Base-by-base conservation (phyloP, 2,797 vertebrate genomes). In the Anguilla obscura region DNA sequence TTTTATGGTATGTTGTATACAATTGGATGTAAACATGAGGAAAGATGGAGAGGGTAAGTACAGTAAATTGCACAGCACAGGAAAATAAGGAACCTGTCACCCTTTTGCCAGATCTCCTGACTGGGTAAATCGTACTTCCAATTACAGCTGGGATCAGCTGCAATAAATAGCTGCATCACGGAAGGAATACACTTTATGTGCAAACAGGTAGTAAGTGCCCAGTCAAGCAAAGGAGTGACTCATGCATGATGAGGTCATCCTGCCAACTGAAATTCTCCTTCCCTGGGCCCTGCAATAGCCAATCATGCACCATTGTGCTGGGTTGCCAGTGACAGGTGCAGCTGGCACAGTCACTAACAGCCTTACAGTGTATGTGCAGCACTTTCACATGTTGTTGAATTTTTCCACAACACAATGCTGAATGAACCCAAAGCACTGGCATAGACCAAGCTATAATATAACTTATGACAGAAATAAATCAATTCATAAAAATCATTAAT, bases 31-130 rank as follows among this genome's bases (percentile, higher is more conserved):
- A 21, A 79, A 40, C 33, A 79, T 3, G 3, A 16, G 4, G 74
- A 79, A 36, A 36, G 74, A 79, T 21, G 33, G 74, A 79, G 36
- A 79, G 74, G 33, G 5, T 36, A 79, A 79, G 16, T 79, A 52
- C 50, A 10, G 10, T 52, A 79, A 79, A 45, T 5, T 14, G 74
- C 33, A 79, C 74, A 18, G 33, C 36, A 45, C 33, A 18, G 74
- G 74, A 79, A 79, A 79, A 18, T 33, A 79, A 18, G 4, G 33
- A 79, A 79, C 45, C 74, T 1, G 12, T 40, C 14, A 52, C 74
- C 1, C 3, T 79, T 79, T 79, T 79, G 74, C 74, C 33, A 79
- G 74, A 79, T 79, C 74, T 79, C 33, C 74, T 18, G 74, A 79
- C 33, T 36, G 33, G 74, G 33, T 79, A 33, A 79, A 40, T 40